Base-by-base conservation (phyloP, 2,888 invertebrate genomes). In the Aphidoletes aphidimyza region DNA sequence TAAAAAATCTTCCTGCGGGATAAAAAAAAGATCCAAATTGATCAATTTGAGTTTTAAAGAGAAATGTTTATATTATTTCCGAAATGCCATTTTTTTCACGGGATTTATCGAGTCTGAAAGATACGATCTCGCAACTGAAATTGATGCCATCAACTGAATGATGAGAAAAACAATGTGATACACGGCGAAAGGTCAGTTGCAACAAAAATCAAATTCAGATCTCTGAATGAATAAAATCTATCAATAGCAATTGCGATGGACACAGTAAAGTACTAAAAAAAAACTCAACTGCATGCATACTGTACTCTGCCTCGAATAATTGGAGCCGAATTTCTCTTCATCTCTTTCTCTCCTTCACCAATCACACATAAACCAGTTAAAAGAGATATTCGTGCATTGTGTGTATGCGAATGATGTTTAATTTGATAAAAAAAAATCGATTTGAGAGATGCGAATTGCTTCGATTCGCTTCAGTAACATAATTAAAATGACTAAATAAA, bases 361-460 rank as follows among this genome's bases (percentile, higher is more conserved):
- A 42, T 47, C 6, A 9, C 9, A 54, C 22, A 54, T 14, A 54
- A 22, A 54, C 54, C n/a, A 0, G 22, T 22, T 2, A 47, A 47
- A 19, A 14, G 47, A 11, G 47, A 47, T 9, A 47, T 17, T n/a
- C n/a, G 42, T 22, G 54, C 54, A 54, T 26, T 54, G 54, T 22
- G 26, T 69, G 69, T 22, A 54, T 69, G 69, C 69, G 69, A 69
- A 69, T 30, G 69, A 69, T 30, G 69, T 69, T 69, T 69, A 69
- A 69, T 69, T 69, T 69, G 69, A 69, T 69, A 69, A 69, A 69
- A n/a, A n/a, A n/a, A 69, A 69, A 69, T 69, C 69, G 69, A 69
- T 69, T 69, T 69, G 30, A 69, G 30, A 30, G 34, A 69, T 69
- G 69, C 8, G 69, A 69, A 69, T 69, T 69, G 30, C 54, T 54